Evolutionary conservation across 2,113 vertebrate species (phyloP).

Genomic region (Gobio gobio): DNA sequence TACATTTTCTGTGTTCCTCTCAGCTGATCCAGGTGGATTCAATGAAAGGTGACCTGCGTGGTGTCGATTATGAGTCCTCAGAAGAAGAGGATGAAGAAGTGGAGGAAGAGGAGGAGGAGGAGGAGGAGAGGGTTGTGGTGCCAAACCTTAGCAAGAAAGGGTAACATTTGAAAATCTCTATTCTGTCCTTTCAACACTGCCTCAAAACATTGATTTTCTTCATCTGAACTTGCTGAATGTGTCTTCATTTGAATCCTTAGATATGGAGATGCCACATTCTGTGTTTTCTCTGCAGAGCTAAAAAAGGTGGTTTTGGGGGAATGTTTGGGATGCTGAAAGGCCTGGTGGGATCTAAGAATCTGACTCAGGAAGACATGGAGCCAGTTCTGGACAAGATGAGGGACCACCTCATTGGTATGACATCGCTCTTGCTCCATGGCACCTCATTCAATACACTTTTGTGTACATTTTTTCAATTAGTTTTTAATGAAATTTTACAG

Average conservation of each 20-base stretch:
- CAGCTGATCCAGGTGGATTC: constrained; percentile 58
- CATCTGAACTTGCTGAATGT: background rate
- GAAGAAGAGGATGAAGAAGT: constrained; percentile 79
- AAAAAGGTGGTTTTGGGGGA: constrained; percentile 88
- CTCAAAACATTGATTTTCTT: background rate
- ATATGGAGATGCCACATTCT: background rate
- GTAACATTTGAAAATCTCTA: constrained; percentile 27
- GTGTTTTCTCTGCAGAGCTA: constrained; percentile 69
- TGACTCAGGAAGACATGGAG: constrained; percentile 90
- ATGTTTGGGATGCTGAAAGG: constrained; percentile 99
- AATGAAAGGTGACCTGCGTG: constrained; percentile 85
- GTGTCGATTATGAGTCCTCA: constrained; percentile 90
- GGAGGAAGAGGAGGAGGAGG: constrained; percentile 53
- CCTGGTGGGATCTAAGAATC: constrained; percentile 94
- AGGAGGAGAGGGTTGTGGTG: constrained; percentile 71
- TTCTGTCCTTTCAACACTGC: background rate
- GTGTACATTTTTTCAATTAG: background rate
- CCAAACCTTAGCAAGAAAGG: constrained; percentile 74
- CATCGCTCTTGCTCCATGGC: no score
- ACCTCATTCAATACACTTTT: background rate
- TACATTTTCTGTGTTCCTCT: background rate
- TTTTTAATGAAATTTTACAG: background rate
- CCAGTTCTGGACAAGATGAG: constrained; percentile 96
- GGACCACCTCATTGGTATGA: constrained; percentile 91
- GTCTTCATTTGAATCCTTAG: background rate